Evolutionary conservation across 64 coral and sea anemone genomes (phyloP).

Genomic region (Pocillopora verrucosa): DNA sequence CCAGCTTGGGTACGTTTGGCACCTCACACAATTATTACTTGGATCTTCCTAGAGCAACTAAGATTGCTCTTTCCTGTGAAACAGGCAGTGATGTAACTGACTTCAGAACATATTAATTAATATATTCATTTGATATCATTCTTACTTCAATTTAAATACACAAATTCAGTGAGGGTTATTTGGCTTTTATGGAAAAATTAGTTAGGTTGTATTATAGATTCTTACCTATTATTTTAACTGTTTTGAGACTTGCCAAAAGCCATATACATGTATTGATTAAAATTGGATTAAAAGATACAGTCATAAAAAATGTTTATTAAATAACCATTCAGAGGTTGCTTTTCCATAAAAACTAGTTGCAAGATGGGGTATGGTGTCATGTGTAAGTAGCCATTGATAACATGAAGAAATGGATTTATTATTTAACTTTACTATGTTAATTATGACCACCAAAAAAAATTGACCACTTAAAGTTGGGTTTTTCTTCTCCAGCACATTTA

Average conservation of each 20-base stretch:
- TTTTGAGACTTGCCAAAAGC: background rate
- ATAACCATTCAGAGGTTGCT: too few species aligned
- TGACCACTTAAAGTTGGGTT: too few species aligned
- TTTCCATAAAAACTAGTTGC: too few species aligned
- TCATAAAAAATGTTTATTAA: background rate
- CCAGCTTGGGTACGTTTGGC: conserved; percentile 95
- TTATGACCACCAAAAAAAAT: too few species aligned
- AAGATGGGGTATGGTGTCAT: too few species aligned
- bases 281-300: background rate
- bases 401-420: too few species aligned
- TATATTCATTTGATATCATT: background rate
- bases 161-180: background rate
- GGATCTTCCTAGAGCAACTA: conserved; percentile 95
- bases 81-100: conserved; percentile 1
- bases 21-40: conserved; percentile 94
- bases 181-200: background rate
- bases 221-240: background rate
- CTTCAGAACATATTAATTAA: background rate
- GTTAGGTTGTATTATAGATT: background rate
- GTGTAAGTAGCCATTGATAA: too few species aligned
- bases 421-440: too few species aligned
- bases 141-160: background rate
- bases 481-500: too few species aligned
- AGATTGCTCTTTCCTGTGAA: conserved; percentile 69
- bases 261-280: background rate